phyloP scores from a whole-genome alignment of 1,140 invertebrate species.

The Heliconius hewitsoni region DNA sequence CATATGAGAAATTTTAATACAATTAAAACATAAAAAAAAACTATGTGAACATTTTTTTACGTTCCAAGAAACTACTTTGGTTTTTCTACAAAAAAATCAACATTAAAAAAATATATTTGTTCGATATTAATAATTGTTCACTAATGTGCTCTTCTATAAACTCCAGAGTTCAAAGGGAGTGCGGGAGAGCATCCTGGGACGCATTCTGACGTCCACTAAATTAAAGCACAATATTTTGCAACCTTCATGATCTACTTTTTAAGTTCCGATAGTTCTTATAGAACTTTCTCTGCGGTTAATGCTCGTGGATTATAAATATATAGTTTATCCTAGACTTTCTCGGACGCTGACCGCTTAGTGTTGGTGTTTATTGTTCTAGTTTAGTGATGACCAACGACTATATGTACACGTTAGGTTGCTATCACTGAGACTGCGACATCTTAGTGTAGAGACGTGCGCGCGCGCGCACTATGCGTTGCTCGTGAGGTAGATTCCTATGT shows the following conservation, averaged over 20 bases:
- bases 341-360: neutral
- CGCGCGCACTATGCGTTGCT: too few species aligned
- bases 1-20: too few species aligned
- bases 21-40: too few species aligned
- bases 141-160: too few species aligned
- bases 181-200: too few species aligned
- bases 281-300: conserved; percentile 37
- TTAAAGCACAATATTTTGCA: conserved; percentile 21
- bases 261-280: conserved; percentile 32
- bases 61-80: neutral
- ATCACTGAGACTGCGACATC: too few species aligned
- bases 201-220: neutral
- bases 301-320: conserved; percentile 20
- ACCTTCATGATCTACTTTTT: conserved; percentile 26
- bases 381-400: neutral
- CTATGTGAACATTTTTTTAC: neutral
- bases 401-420: too few species aligned
- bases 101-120: too few species aligned
- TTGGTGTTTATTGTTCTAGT: neutral
- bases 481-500: too few species aligned
- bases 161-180: too few species aligned
- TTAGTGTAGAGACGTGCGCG: too few species aligned
- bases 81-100: neutral
- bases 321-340: neutral
- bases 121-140: too few species aligned